Conservation (phyloP, 2,113 vertebrate genomes). For the Trogon surrucura region DNA sequence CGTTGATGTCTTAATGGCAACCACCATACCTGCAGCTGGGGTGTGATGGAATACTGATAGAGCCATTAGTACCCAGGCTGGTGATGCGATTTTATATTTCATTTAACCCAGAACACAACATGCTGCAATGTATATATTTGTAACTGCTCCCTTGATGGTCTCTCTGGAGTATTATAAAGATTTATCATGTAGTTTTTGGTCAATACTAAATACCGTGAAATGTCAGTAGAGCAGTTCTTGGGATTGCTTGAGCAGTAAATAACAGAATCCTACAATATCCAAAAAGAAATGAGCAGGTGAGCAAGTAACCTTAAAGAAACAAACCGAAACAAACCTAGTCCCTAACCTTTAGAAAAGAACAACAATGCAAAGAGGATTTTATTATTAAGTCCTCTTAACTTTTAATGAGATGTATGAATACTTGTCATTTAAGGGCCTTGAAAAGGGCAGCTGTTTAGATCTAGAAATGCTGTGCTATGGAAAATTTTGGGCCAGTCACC, state of each 20-base stretch:
- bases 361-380: background rate
- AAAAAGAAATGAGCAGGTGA: conserved; percentile 45
- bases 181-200: conserved; percentile 70
- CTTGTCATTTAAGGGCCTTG: background rate
- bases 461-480: background rate
- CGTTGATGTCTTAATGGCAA: conserved; percentile 32
- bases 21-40: conserved; percentile 24
- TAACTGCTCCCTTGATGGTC: conserved; percentile 64
- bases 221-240: conserved; percentile 65
- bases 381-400: background rate
- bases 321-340: background rate
- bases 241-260: conserved; percentile 66
- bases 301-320: conserved; percentile 26
- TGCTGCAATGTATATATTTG: conserved; percentile 64
- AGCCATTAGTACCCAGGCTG: conserved; percentile 41
- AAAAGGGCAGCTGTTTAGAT: background rate
- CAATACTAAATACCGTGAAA: conserved; percentile 72
- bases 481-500: background rate
- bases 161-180: conserved; percentile 68
- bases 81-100: conserved; percentile 49
- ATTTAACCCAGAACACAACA: conserved; percentile 64
- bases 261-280: conserved; percentile 44
- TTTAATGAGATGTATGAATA: background rate
- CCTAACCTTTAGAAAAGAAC: conserved; percentile 14
- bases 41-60: conserved; percentile 40